phyloP scores from a whole-genome alignment of 2,888 invertebrate species.

The Thalpophila matura region DNA sequence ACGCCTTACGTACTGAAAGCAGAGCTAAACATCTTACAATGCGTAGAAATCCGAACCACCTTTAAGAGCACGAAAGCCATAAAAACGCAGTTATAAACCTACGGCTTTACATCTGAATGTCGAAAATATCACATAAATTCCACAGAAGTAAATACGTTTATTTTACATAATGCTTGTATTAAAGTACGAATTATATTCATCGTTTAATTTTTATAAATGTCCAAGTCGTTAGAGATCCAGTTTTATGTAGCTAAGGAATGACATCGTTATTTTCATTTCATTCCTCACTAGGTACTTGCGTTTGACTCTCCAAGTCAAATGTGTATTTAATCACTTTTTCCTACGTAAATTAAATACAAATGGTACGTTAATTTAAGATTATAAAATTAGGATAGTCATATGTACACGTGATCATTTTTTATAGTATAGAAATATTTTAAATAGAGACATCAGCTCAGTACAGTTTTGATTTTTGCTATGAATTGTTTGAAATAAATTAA shows the following conservation, averaged over 20 bases:
- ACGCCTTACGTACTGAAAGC: neutral
- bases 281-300: slow-evolving; percentile 31
- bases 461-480: no score
- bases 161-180: slow-evolving; percentile 41
- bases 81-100: slow-evolving; percentile 8
- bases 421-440: neutral
- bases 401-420: neutral
- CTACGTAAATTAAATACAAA: slow-evolving; percentile 1
- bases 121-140: slow-evolving; percentile 28
- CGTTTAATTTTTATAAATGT: slow-evolving; percentile 51
- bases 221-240: slow-evolving; percentile 49
- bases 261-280: slow-evolving; percentile 52
- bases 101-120: slow-evolving; percentile 17
- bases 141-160: slow-evolving; percentile 30
- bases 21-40: neutral
- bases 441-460: no score
- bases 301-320: slow-evolving; percentile 34
- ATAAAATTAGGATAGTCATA: slow-evolving; percentile 6
- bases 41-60: neutral
- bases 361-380: neutral
- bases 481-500: no score
- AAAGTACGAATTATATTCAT: slow-evolving; percentile 46
- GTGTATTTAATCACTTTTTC: slow-evolving; percentile 46
- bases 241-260: slow-evolving; percentile 47
- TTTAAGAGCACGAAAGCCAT: slow-evolving; percentile 3